A percentile compares a stretch with the other conserved stretches of the same genome.
These are phyloP conservation scores for Diadumene lineata DNA, from an alignment of 92 coral and sea anemone genomes.

Conservation along the genomic window DNA sequence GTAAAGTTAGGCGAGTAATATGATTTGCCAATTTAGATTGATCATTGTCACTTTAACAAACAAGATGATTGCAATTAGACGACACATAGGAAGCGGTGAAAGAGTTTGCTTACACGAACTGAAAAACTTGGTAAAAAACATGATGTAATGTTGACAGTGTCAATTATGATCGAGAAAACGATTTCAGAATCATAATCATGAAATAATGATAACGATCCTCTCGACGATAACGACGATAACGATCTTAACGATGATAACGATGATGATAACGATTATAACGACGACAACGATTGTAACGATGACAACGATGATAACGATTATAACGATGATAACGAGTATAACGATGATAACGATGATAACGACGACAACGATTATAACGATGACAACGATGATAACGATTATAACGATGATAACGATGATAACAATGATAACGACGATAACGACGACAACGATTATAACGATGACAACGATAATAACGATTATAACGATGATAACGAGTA, in stretches of 20 bases:
- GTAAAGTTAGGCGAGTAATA: not conserved
- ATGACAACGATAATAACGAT: too few species aligned
- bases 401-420: not conserved
- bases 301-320: not conserved
- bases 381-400: not conserved
- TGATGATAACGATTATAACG: not conserved
- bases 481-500: too few species aligned
- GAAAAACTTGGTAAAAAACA: too few species aligned
- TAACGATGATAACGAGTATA: not conserved
- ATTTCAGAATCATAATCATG: too few species aligned
- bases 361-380: not conserved
- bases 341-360: not conserved
- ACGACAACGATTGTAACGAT: not conserved
- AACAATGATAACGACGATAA: not conserved
- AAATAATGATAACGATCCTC: not conserved
- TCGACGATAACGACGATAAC: not conserved
- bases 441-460: not conserved
- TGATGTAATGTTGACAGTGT: too few species aligned
- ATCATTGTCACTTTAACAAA: constrained; percentile 5
- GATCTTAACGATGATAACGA: not conserved
- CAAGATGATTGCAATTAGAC: not conserved
- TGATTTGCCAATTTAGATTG: constrained; percentile 14
- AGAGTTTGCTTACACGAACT: constrained; percentile 18
- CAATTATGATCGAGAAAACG: too few species aligned
- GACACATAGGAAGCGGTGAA: constrained; percentile 28